A percentile compares a stretch with the other conserved stretches of the same genome.
Evolutionary conservation across 2,888 invertebrate genomes (phyloP).

Genomic region (Callyntrura sp.): DNA sequence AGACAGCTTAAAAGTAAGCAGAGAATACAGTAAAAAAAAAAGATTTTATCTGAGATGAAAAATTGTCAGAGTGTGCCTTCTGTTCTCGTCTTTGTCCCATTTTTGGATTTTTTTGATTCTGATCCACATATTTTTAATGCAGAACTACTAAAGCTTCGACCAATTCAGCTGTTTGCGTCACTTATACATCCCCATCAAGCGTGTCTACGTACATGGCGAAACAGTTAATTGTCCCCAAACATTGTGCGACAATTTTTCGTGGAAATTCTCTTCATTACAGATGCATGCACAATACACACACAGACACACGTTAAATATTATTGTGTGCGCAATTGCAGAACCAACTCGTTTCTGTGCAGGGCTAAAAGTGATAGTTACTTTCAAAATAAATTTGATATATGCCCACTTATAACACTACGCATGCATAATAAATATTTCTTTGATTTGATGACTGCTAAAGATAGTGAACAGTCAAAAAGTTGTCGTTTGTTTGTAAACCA

Average conservation of each 20-base stretch:
- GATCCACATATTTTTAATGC: slow-evolving; percentile 73
- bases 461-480: slow-evolving; percentile 13
- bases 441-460: slow-evolving; percentile 64
- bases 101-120: slow-evolving; percentile 63
- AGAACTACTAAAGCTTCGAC: slow-evolving; percentile 1
- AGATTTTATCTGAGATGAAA: slow-evolving; percentile 82
- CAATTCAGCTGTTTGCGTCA: slow-evolving; percentile 22
- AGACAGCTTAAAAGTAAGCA: slow-evolving; percentile 71
- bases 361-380: slow-evolving; percentile 68
- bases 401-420: neutral
- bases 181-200: neutral
- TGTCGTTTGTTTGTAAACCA: slow-evolving; percentile 21
- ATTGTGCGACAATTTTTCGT: slow-evolving; percentile 11
- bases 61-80: slow-evolving; percentile 83
- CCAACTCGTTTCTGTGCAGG: slow-evolving; percentile 23
- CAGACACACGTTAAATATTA: neutral
- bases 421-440: slow-evolving; percentile 50
- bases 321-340: slow-evolving; percentile 7
- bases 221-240: slow-evolving; percentile 14
- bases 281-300: too few relatives aligned
- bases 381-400: slow-evolving; percentile 55
- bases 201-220: neutral
- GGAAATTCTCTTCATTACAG: neutral
- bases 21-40: slow-evolving; percentile 66
- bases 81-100: slow-evolving; percentile 78